Base-by-base conservation (phyloP, 2,797 vertebrate species). In the Silurus lanzhouensis region DNA sequence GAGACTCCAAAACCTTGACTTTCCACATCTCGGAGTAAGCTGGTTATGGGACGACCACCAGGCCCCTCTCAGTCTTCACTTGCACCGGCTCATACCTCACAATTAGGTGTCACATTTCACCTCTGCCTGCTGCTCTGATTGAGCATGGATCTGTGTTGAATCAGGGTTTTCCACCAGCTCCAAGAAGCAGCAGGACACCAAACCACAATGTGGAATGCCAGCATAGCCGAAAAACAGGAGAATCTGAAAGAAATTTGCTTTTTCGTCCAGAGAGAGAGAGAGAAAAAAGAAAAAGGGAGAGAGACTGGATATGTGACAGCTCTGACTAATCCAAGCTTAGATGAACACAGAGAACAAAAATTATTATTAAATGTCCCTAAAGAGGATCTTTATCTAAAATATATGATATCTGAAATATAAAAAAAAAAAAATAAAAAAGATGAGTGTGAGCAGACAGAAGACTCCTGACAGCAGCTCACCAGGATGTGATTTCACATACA, bases 311-410 rank as follows among this genome's bases (percentile, higher is more conserved):
- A 84, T 67, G 82, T 9, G 90, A 91, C 82, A 86, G 85, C 89
- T 93, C 92, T 94, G 92, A 94, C 91, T 94, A 93, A 94, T 93
- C 89, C 82, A 89, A 89, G 90, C 92, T 91, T 92, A 92, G 90
- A 88, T 83, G 88, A 85, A 91, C 89, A 92, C 87, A 76, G 88
- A 82, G 31, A 20, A 80, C 44, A 82, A 82, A 60, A 87, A 70
- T 89, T 64, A 22, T 19, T 77, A 75, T 72, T 61, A 25, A 71
- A 80, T 76, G 61, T 66, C 19, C 38, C n/a, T 64, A 57, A 19
- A 80, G 9, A 84, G 60, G 1, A 79, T 63, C 20, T 46, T 27
- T 20, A 63, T 63, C 46, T 63, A 2, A 6, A 44, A 78, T 78
- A 79, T 64, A 22, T 46, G 31, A 78, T 44, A 31, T 58, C 55